Percentiles rank a stretch among this genome's conserved stretches.
Conservation (phyloP, 2,797 vertebrate genomes). For the Cossypha caffra region DNA sequence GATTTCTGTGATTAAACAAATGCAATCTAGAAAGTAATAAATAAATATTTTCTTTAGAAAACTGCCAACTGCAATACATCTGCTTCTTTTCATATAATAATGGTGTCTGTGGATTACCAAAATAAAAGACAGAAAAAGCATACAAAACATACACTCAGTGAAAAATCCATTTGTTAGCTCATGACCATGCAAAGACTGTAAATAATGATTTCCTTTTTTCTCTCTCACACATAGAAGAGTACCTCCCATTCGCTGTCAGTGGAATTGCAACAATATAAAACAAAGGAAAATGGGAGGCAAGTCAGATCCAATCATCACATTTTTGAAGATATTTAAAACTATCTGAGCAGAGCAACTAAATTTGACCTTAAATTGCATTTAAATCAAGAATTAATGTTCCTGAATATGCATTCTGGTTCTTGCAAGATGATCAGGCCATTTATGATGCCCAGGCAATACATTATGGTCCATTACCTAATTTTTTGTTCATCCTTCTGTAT, state of each 20-base stretch:
- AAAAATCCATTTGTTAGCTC: slow-evolving; percentile 13
- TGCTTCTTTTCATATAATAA: slow-evolving; percentile 14
- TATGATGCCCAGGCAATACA: neutral
- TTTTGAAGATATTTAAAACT: neutral
- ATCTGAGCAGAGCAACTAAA: neutral
- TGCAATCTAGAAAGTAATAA: neutral
- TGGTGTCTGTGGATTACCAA: neutral
- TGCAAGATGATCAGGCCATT: neutral
- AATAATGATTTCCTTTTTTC: slow-evolving; percentile 13
- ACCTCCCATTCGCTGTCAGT: neutral
- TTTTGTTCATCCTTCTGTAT: slow-evolving; percentile 36
- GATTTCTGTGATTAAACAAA: slow-evolving; percentile 36
- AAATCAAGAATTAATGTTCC: slow-evolving; percentile 14
- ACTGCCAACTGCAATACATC: neutral
- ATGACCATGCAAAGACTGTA: neutral
- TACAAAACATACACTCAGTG: neutral
- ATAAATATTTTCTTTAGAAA: slow-evolving; percentile 24
- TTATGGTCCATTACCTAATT: slow-evolving; percentile 23
- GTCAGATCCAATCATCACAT: neutral
- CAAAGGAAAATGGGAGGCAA: neutral
- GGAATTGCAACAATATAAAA: slow-evolving; percentile 11
- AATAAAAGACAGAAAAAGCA: slow-evolving; percentile 22
- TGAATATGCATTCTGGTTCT: neutral
- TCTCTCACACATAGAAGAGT: neutral
- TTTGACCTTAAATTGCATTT: slow-evolving; percentile 36